Evolutionary conservation across 2,113 vertebrate genomes (phyloP).

Genomic region (Theristicus caerulescens): DNA sequence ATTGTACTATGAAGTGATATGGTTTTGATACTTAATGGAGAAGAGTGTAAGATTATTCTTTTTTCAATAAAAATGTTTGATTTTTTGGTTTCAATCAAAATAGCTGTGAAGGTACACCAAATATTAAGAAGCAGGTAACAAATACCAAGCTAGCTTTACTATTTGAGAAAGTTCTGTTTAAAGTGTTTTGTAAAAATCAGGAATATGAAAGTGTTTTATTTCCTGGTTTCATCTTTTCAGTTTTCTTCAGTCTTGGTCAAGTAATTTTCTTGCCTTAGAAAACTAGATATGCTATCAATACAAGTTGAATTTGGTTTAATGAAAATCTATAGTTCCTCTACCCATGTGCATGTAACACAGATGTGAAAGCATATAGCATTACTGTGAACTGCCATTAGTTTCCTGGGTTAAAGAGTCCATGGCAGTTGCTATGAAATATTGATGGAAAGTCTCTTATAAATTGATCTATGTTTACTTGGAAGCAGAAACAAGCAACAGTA

Average conservation of each 20-base stretch:
- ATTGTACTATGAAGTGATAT: accelerated
- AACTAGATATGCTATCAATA: not conserved
- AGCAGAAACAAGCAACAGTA: not conserved
- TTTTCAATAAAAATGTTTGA: not conserved
- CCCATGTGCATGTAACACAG: not conserved
- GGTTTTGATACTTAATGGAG: not conserved
- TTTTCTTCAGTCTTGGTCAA: not conserved
- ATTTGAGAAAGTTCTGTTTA: not conserved
- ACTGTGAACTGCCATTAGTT: not conserved
- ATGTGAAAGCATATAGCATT: not conserved
- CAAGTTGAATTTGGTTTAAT: not conserved
- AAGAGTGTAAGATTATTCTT: not conserved
- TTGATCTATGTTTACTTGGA: not conserved
- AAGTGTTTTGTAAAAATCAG: not conserved
- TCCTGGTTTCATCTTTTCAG: not conserved
- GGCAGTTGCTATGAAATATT: not conserved
- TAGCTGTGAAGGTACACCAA: not conserved
- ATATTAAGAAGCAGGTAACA: not conserved
- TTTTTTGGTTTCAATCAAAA: not conserved
- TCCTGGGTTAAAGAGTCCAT: not conserved
- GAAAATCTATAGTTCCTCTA: not conserved
- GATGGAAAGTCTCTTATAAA: not conserved
- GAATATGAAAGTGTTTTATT: not conserved
- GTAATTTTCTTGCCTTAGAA: not conserved
- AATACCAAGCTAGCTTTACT: not conserved